Conservation (phyloP, 2,888 invertebrate species). For the Drosophila kambysellisi region DNA sequence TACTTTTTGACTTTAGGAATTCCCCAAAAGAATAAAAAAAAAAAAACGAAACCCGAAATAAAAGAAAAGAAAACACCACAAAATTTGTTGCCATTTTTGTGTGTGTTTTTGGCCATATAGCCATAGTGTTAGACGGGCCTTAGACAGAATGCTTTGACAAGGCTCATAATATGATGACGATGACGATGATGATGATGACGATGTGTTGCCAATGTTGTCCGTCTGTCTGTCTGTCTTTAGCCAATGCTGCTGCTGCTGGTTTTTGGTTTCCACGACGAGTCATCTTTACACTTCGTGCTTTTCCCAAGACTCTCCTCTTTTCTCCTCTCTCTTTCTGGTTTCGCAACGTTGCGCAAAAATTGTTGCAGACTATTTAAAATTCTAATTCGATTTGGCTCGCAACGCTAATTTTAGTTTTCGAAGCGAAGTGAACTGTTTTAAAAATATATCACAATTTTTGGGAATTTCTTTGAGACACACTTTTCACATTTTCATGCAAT, state of each 20-base stretch:
- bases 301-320: not conserved
- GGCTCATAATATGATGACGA: slow-evolving; percentile 53
- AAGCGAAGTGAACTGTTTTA: slow-evolving; percentile 29
- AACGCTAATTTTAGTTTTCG: slow-evolving; percentile 68
- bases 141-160: slow-evolving; percentile 66
- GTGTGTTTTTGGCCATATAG: slow-evolving; percentile 39
- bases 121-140: slow-evolving; percentile 67
- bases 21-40: slow-evolving; percentile 48
- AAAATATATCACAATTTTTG: slow-evolving; percentile 51
- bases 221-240: slow-evolving; percentile 30
- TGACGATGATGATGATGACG: slow-evolving; percentile 19
- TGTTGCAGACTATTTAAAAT: slow-evolving; percentile 78
- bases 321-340: slow-evolving; percentile 22
- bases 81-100: slow-evolving; percentile 72
- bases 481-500: slow-evolving; percentile 12
- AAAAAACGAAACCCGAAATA: slow-evolving; percentile 22
- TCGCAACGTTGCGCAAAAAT: slow-evolving; percentile 68
- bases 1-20: slow-evolving; percentile 56
- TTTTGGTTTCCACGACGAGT: slow-evolving; percentile 66
- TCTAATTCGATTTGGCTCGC: slow-evolving; percentile 62
- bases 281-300: slow-evolving; percentile 19
- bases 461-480: slow-evolving; percentile 32
- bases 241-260: slow-evolving; percentile 38
- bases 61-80: slow-evolving; percentile 24
- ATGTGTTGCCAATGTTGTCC: slow-evolving; percentile 43